Percentiles rank a stretch among this genome's conserved stretches.
Evolutionary conservation across 2,888 invertebrate species (phyloP).

Genomic region (Pyrrhosoma nymphula): DNA sequence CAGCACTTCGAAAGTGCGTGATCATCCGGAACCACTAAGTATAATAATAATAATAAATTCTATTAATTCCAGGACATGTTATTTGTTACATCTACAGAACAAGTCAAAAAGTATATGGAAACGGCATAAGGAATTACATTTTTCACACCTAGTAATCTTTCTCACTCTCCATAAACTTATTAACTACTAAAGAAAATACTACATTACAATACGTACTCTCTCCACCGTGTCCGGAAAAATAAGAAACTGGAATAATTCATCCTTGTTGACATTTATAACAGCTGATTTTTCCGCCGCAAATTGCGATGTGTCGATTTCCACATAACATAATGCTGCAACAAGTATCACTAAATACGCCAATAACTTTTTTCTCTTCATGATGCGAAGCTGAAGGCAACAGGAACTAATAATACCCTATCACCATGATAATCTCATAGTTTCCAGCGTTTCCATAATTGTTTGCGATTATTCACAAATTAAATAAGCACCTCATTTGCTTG

Average conservation of each 20-base stretch:
- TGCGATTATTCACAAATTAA: not conserved
- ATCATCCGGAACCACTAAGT: conserved; percentile 56
- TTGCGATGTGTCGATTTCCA: conserved; percentile 42
- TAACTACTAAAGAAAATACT: not conserved
- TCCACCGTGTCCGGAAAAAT: conserved; percentile 43
- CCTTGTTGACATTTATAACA: conserved; percentile 16
- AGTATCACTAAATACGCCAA: not conserved
- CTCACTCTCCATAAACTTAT: not conserved
- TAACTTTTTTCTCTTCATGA: conserved; percentile 59
- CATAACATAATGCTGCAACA: conserved; percentile 22
- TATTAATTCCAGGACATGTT: not conserved
- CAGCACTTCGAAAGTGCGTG: conserved; percentile 53
- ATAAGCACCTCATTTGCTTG: not conserved
- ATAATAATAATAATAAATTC: not conserved
- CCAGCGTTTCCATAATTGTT: not conserved
- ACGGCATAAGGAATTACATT: not conserved
- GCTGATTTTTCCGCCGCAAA: conserved; percentile 49
- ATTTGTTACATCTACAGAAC: no score
- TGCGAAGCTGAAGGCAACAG: not conserved
- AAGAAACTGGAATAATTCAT: conserved; percentile 36
- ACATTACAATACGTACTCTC: not conserved
- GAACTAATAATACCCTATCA: not conserved
- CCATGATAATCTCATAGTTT: not conserved
- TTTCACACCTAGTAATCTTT: not conserved
- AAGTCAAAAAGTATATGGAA: no score